Evolutionary conservation across 2,113 vertebrate genomes (phyloP).

Genomic region (Oryzias celebensis): DNA sequence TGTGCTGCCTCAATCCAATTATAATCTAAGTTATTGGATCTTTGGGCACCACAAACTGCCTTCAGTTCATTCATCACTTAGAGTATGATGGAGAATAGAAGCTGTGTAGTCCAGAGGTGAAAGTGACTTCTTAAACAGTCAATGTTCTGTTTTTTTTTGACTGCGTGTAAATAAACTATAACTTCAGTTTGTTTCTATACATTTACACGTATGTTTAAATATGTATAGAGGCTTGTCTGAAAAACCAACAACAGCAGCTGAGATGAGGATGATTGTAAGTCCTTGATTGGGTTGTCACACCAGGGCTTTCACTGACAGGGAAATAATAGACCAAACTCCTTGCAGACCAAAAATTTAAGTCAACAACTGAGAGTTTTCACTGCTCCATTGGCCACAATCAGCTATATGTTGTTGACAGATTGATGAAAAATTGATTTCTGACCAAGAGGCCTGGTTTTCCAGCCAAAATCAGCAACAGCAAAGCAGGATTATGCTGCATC

Average conservation of each 20-base stretch:
- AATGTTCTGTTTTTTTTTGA: too few species aligned
- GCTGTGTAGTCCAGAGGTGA: too few species aligned
- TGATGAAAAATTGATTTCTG: background rate
- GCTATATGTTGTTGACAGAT: constrained; percentile 18
- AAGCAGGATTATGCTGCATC: constrained; percentile 11
- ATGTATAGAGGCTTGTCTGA: too few species aligned
- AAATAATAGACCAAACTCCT: constrained; percentile 17
- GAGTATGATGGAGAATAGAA: too few species aligned
- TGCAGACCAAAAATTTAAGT: constrained; percentile 15
- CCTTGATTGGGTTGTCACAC: constrained; percentile 22
- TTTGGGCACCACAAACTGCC: too few species aligned
- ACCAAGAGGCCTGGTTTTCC: background rate
- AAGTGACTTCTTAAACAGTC: too few species aligned
- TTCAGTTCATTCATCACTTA: too few species aligned
- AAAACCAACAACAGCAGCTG: constrained; percentile 1
- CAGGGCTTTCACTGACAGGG: constrained; percentile 18
- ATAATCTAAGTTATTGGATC: too few species aligned
- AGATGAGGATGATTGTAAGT: constrained; percentile 23
- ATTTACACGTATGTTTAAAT: too few species aligned
- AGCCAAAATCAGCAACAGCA: constrained; percentile 14
- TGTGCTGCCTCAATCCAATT: too few species aligned
- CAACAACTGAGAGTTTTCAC: constrained; percentile 19
- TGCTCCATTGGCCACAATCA: constrained; percentile 16
- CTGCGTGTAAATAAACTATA: too few species aligned
- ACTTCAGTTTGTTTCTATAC: too few species aligned